These are phyloP conservation scores for Octodon degus DNA, from an alignment of 2,113 vertebrate genomes.

Conservation along the genomic window DNA sequence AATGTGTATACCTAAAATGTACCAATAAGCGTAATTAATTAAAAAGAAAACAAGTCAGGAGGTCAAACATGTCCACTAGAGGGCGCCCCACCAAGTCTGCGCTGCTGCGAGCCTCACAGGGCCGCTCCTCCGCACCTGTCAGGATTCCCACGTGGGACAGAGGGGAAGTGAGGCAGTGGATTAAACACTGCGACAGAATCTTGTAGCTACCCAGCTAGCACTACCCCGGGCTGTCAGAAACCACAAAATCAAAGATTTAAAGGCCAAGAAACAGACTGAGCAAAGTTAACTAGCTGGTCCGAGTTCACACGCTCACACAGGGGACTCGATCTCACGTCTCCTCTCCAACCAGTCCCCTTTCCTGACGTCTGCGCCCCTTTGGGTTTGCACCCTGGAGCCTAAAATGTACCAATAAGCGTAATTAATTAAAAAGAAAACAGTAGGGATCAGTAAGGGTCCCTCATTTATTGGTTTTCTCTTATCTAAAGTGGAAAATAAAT, in stretches of 20 bases:
- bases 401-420: too few species aligned
- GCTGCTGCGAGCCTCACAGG: not conserved
- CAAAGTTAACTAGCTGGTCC: not conserved
- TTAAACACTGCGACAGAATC: not conserved
- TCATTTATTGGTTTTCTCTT: conserved; percentile 2
- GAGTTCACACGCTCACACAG: not conserved
- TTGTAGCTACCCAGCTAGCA: not conserved
- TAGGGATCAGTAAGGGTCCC: too few species aligned
- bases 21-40: not conserved
- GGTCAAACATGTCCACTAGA: conserved; percentile 66
- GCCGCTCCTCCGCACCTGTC: not conserved
- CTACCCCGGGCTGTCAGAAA: not conserved
- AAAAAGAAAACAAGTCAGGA: not conserved
- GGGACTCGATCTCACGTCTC: not conserved
- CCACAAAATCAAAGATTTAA: conserved; percentile 20
- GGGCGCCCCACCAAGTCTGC: conserved; percentile 60
- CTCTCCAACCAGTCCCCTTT: not conserved
- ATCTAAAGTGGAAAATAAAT: not conserved
- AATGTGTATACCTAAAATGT: too few species aligned
- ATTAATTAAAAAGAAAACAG: too few species aligned
- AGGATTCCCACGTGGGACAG: not conserved
- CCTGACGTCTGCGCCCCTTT: not conserved
- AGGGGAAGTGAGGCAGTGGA: not conserved
- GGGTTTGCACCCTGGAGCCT: not conserved
- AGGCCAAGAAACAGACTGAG: not conserved